These are phyloP conservation scores for Hypsibius dujardini DNA, from an alignment of 1,140 invertebrate species.

Conservation along the genomic window DNA sequence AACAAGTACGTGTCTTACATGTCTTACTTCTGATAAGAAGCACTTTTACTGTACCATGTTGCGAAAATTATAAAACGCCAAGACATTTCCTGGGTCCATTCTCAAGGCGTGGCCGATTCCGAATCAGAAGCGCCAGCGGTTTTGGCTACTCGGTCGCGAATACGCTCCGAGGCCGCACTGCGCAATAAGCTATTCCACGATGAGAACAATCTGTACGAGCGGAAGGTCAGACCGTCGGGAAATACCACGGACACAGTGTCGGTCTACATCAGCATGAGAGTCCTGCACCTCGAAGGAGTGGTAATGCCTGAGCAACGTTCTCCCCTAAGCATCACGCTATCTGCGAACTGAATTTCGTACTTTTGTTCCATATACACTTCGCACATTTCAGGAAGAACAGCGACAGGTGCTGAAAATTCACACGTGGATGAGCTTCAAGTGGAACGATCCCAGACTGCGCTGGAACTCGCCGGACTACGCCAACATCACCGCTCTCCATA, in stretches of 20 bases:
- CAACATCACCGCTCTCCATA: constrained; percentile 1
- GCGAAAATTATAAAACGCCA: too few species aligned
- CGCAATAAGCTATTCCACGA: background rate
- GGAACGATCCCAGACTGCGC: background rate
- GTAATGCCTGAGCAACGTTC: background rate
- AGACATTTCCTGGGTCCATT: too few species aligned
- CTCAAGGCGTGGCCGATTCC: too few species aligned
- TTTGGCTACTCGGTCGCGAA: background rate
- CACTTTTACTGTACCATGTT: too few species aligned
- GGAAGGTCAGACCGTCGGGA: constrained; percentile 11
- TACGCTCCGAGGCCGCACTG: background rate
- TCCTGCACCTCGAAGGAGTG: constrained; percentile 1
- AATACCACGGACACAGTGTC: constrained; percentile 8
- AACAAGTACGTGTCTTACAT: too few species aligned
- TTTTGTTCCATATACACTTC: too few species aligned
- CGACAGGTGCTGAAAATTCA: constrained; percentile 9
- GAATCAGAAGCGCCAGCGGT: background rate
- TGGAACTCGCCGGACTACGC: background rate
- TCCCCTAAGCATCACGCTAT: too few species aligned
- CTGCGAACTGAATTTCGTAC: too few species aligned
- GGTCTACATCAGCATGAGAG: background rate
- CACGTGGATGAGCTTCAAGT: constrained; percentile 5
- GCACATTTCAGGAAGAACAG: background rate
- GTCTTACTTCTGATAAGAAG: too few species aligned
- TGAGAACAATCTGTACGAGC: background rate